phyloP scores from a whole-genome alignment of 1,140 invertebrate species.

The Drosophila subobscura region DNA sequence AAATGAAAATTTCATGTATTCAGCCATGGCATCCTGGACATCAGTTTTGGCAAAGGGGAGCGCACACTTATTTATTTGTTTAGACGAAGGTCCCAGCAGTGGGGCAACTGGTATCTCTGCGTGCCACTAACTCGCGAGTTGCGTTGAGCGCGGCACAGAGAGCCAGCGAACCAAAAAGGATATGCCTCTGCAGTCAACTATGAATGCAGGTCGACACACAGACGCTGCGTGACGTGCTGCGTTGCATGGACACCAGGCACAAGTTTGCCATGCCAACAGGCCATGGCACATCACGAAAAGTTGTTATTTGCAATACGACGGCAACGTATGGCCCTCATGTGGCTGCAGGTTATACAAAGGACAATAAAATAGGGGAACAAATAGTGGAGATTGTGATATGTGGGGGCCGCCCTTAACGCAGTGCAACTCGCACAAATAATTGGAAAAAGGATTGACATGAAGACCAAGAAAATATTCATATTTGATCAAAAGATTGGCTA shows the following conservation, averaged over 20 bases:
- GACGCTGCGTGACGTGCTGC: slow-evolving; percentile 16
- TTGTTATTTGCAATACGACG: slow-evolving; percentile 41
- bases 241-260: slow-evolving; percentile 44
- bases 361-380: slow-evolving; percentile 38
- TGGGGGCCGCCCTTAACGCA: not conserved
- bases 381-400: slow-evolving; percentile 37
- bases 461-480: too few species aligned
- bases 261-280: slow-evolving; percentile 59
- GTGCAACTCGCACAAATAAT: too few species aligned
- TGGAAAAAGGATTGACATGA: not conserved
- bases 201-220: slow-evolving; percentile 54
- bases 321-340: slow-evolving; percentile 17
- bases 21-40: slow-evolving; percentile 41
- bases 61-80: slow-evolving; percentile 78
- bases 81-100: slow-evolving; percentile 62
- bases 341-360: slow-evolving; percentile 33
- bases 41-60: slow-evolving; percentile 74
- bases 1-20: slow-evolving; percentile 79
- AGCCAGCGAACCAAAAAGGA: slow-evolving; percentile 53
- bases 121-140: slow-evolving; percentile 8
- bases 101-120: slow-evolving; percentile 56
- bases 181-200: slow-evolving; percentile 75
- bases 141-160: not conserved
- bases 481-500: not conserved
- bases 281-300: slow-evolving; percentile 37